Base-by-base conservation (phyloP, 2,797 vertebrate genomes). In the Sandelia bainsii region DNA sequence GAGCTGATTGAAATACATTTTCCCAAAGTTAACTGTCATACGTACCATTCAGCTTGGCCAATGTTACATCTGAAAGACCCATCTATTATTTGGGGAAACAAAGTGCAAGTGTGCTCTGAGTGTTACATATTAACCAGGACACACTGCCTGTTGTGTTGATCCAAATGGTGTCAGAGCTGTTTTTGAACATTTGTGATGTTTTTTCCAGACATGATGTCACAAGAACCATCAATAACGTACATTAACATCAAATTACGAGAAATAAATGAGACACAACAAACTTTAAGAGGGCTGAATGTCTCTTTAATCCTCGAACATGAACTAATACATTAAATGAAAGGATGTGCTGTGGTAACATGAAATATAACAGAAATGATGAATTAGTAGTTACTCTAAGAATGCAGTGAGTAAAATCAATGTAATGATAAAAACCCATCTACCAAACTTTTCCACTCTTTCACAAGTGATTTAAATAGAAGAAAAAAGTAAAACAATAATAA, bases 61-160 rank as follows among this genome's bases (percentile, higher is more conserved):
- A 68, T 60, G 75, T 64, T 51, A 54, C 27, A 48, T 75, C 69
- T 81, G 78, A 82, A 88, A 85, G 65, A 72, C 59, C 66, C 54
- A 70, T 77, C 82, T 79, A 82, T 60, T 94, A 90, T 95, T 93
- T 87, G 92, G 87, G 66, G 92, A 94, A 78, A 81, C 95, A 96
- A 96, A 95, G 95, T 95, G 77, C 94, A 95, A 93, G 91, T 93
- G 83, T 93, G 80, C 84, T 83, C 83, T 86, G 59, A 62, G 44
- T 17, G 91, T 95, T 95, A 94, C 76, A 86, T 64, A 95, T 96
- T 95, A 95, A 95, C 94, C 80, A 80, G 11, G 44, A 63, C 50
- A 56, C 42, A 58, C 44, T 29, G 49, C 12, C 65, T 56, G 57
- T 19, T 50, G n/a, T 63, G 32, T 75, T 45, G 48, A 68, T 74